Evolutionary conservation across 2,113 vertebrate species (phyloP), one percentile per base, ranked within the genome.

Genomic region (Diglossa brunneiventris): DNA sequence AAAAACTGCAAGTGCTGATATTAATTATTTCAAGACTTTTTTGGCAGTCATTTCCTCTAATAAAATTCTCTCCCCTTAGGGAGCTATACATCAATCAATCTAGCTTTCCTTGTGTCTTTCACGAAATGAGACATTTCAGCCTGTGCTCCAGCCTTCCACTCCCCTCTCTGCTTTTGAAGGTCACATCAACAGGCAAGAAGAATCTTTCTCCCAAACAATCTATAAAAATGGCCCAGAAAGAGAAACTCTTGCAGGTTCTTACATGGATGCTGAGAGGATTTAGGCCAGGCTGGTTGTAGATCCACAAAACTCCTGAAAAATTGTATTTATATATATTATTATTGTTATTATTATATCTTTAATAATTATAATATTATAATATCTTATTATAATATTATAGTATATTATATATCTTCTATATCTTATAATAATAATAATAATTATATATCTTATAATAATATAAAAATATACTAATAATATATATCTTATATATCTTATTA

Each of bases 21-120:
- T 95, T 95, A 91, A 95, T 96, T 97, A 92, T 96, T 97, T 94
- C 85, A 52, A 89, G 68, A 58, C 74, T 76, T 77, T 78, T 85
- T 72, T 75, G 63, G 64, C 81, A 95, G 62, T 84, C 83, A 92
- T 95, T 83, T 96, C 95, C 83, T 96, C 83, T 95, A 97, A 97
- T 97, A 96, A 96, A 97, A 93, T 91, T 75, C 79, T 86, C 76
- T 80, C 91, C 78, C 93, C 85, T 87, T 35, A 9, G 70, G 92
- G 74, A 85, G 74, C 78, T 75, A 73, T 22, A 41, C 59, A 82
- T 96, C 41, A 64, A 52, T 94, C 88, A 69, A 93, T 89, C 82
- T 52, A 73, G 64, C 37, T 94, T 95, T 90, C 89, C 82, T 63
- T 20, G 27, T 56, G 39, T 66, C 59, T 94, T 66, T 75, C 44